phyloP scores from a whole-genome alignment of 1,140 invertebrate genomes.

The Mylabris phalerata region DNA sequence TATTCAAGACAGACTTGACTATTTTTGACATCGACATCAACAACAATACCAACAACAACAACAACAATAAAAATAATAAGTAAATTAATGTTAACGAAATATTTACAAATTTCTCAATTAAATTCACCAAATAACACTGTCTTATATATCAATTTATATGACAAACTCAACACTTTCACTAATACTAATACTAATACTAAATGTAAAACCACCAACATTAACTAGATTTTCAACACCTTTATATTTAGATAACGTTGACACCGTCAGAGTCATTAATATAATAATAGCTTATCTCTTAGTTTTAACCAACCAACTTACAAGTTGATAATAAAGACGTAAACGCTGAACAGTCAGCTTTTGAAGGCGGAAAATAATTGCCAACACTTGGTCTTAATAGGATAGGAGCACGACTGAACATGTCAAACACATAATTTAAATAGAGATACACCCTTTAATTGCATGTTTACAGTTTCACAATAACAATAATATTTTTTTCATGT shows the following conservation, averaged over 20 bases:
- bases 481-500: no score
- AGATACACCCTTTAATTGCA: no score
- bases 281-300: conserved; percentile 13
- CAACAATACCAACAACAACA: background rate
- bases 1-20: conserved; percentile 13
- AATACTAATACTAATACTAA: conserved; percentile 7
- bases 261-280: conserved; percentile 14
- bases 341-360: conserved; percentile 7
- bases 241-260: conserved; percentile 11
- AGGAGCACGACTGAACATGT: no score
- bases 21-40: background rate
- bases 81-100: no score
- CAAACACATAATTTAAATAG: no score
- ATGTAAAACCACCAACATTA: no score
- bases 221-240: conserved; percentile 1
- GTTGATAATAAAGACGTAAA: conserved; percentile 15
- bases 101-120: no score
- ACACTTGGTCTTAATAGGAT: conserved; percentile 10
- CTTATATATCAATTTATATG: no score
- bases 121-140: no score
- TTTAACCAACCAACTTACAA: conserved; percentile 11
- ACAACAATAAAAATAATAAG: no score
- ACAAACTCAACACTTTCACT: conserved; percentile 2
- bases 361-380: conserved; percentile 16
- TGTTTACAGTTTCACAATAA: no score